phyloP scores from a whole-genome alignment of 2,888 invertebrate species.

The Drosophila parthenogenetica region DNA sequence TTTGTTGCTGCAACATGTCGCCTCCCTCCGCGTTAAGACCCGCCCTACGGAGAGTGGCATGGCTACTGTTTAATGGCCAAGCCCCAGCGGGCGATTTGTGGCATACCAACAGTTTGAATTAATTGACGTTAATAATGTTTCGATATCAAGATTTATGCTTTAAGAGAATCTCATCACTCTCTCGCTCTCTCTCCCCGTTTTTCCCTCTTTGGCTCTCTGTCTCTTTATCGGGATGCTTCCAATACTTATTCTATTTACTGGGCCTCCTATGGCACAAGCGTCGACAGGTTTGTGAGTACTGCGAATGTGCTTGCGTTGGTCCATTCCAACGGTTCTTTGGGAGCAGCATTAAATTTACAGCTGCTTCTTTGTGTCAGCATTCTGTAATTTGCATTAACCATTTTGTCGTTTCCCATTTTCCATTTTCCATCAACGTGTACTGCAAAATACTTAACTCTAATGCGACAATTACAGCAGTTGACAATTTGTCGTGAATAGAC shows the following conservation, averaged over 20 bases:
- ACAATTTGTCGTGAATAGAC: slow-evolving; percentile 58
- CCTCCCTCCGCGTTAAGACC: slow-evolving; percentile 26
- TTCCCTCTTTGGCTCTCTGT: not conserved
- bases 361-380: slow-evolving; percentile 62
- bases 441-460: slow-evolving; percentile 32
- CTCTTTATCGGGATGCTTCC: slow-evolving; percentile 35
- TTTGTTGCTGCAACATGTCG: slow-evolving; percentile 4
- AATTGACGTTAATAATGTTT: slow-evolving; percentile 79
- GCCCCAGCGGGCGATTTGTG: slow-evolving; percentile 54
- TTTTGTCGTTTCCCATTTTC: slow-evolving; percentile 15
- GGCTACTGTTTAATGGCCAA: slow-evolving; percentile 67
- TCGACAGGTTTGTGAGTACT: slow-evolving; percentile 42
- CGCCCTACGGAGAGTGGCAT: slow-evolving; percentile 31
- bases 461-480: slow-evolving; percentile 55
- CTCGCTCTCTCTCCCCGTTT: not conserved
- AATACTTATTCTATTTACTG: slow-evolving; percentile 45
- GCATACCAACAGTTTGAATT: slow-evolving; percentile 74
- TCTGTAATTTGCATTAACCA: slow-evolving; percentile 42
- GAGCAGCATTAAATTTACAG: slow-evolving; percentile 53
- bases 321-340: slow-evolving; percentile 59
- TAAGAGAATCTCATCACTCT: slow-evolving; percentile 17
- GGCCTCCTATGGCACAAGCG: slow-evolving; percentile 23
- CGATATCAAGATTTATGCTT: slow-evolving; percentile 74
- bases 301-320: slow-evolving; percentile 48
- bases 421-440: slow-evolving; percentile 35